These are phyloP conservation scores for Drosophila lutescens DNA, from an alignment of 2,888 invertebrate species.

Conservation along the genomic window DNA sequence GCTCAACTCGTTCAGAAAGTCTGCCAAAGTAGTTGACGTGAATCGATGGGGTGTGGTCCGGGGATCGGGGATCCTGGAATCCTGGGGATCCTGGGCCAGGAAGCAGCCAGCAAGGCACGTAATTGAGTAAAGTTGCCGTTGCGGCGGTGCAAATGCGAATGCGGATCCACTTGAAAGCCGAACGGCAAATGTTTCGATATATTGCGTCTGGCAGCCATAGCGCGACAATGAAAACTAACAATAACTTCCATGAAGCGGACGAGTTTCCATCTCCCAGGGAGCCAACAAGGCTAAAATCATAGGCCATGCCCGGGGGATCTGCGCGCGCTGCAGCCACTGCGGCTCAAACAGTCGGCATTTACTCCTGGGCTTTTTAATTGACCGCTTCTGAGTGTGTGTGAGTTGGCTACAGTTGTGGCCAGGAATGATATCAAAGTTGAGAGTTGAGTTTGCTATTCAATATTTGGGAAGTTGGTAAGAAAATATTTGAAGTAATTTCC, in stretches of 20 bases:
- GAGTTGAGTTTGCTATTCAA: too few species aligned
- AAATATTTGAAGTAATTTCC: too few species aligned
- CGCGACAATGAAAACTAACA: slow-evolving; percentile 68
- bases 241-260: slow-evolving; percentile 55
- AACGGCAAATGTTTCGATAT: slow-evolving; percentile 74
- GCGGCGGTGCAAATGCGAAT: slow-evolving; percentile 69
- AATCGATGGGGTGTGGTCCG: slow-evolving; percentile 47
- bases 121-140: slow-evolving; percentile 77
- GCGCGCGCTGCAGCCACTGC: slow-evolving; percentile 53
- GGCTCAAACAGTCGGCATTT: slow-evolving; percentile 65
- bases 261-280: slow-evolving; percentile 37
- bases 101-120: slow-evolving; percentile 54
- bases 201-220: slow-evolving; percentile 53
- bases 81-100: slow-evolving; percentile 17
- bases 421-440: not conserved
- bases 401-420: slow-evolving; percentile 23
- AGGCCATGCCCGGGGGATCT: slow-evolving; percentile 64
- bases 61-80: slow-evolving; percentile 25
- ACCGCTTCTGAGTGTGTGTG: slow-evolving; percentile 52
- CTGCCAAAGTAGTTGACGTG: slow-evolving; percentile 79
- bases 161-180: slow-evolving; percentile 65
- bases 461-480: too few species aligned
- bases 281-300: slow-evolving; percentile 69
- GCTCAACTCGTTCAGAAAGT: slow-evolving; percentile 79
- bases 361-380: slow-evolving; percentile 76